Percentiles rank a stretch among this genome's conserved stretches.
Evolutionary conservation across 2,888 invertebrate genomes (phyloP).

Genomic region (Melangyna quadrimaculata): DNA sequence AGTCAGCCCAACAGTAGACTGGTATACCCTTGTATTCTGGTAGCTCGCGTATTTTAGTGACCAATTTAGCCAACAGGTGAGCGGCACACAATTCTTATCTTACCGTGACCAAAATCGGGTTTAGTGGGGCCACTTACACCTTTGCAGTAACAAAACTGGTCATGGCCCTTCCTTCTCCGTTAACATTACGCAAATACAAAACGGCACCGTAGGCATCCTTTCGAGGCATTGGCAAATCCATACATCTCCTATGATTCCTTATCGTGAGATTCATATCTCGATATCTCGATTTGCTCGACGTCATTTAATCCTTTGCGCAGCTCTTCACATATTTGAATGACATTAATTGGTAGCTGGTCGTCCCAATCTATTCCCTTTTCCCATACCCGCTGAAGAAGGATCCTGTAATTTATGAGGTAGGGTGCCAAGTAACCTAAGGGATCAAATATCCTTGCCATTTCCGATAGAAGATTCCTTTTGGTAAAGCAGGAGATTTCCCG

Average conservation of each 20-base stretch:
- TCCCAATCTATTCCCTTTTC: neutral
- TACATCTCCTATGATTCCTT: too few relatives aligned
- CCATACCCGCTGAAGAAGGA: slow-evolving; percentile 53
- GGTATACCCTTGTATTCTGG: neutral
- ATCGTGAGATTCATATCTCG: neutral
- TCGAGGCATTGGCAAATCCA: neutral
- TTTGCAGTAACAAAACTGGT: neutral
- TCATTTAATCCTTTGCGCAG: neutral
- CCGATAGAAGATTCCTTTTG: slow-evolving; percentile 48
- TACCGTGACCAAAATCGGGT: neutral
- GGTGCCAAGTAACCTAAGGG: slow-evolving; percentile 49
- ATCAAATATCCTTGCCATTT: slow-evolving; percentile 62
- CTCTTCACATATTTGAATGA: neutral
- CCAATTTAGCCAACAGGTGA: neutral
- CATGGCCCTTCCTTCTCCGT: neutral
- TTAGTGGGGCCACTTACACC: neutral
- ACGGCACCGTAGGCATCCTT: neutral
- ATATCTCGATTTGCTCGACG: neutral
- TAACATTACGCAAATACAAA: neutral
- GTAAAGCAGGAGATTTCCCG: slow-evolving; percentile 24
- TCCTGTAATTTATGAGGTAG: slow-evolving; percentile 45
- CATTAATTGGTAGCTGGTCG: too few relatives aligned
- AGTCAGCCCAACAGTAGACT: neutral
- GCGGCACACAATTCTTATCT: neutral
- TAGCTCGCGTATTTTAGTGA: neutral